A percentile compares a stretch with the other conserved stretches of the same genome.
Conservation (phyloP, 2,797 vertebrate species). For the Yasuhikotakia modesta region DNA sequence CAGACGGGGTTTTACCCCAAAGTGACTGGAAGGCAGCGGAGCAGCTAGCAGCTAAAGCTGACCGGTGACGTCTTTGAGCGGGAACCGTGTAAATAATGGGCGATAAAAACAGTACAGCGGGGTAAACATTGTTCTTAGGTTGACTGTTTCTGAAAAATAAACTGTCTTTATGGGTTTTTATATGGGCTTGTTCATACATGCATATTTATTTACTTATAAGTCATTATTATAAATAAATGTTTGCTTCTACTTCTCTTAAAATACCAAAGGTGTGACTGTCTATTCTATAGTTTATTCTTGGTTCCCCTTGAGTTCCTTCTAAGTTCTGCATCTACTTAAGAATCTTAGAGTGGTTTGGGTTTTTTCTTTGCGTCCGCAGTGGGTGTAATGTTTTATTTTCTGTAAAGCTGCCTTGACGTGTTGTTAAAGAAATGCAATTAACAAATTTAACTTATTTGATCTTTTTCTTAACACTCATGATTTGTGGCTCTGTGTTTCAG, state of each 20-base stretch:
- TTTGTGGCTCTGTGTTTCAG: constrained; percentile 69
- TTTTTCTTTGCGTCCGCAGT: too few relatives aligned
- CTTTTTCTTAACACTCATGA: neutral
- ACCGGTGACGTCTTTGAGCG: constrained; percentile 8
- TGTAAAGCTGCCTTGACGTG: too few relatives aligned
- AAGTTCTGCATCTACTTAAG: neutral
- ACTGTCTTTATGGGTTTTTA: neutral
- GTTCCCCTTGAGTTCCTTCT: neutral
- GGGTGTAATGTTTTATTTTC: too few relatives aligned
- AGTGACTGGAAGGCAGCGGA: constrained; percentile 56
- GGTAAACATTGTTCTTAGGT: neutral
- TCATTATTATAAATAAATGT: neutral
- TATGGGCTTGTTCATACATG: neutral
- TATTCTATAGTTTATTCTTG: neutral
- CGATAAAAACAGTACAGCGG: neutral
- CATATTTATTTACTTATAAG: neutral
- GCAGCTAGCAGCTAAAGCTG: constrained; percentile 1
- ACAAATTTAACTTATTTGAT: too few relatives aligned
- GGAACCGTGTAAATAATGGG: constrained; percentile 25
- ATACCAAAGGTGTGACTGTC: neutral
- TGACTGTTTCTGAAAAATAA: neutral
- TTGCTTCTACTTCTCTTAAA: too few relatives aligned
- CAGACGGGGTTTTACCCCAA: constrained; percentile 76
- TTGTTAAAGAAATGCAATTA: too few relatives aligned
- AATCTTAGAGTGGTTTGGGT: neutral